A percentile compares a stretch with the other conserved stretches of the same genome.
Conservation (phyloP, 2,797 vertebrate species). For the Sebastiscus tertius region DNA sequence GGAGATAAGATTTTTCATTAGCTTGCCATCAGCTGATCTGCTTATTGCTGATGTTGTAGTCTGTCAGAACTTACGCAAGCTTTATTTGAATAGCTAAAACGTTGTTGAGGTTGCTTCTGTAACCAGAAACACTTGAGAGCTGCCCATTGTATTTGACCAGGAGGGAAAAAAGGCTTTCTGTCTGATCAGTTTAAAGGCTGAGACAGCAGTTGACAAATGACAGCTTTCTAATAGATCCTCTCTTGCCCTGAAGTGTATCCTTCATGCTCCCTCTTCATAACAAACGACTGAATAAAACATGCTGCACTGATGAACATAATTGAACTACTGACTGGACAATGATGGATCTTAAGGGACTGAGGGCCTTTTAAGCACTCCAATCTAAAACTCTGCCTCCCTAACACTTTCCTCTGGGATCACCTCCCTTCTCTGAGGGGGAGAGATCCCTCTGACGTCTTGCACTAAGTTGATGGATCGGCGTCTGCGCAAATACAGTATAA, state of each 20-base stretch:
- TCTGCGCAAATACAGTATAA: conserved; percentile 14
- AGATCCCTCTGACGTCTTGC: conserved; percentile 25
- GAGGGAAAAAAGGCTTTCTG: background rate
- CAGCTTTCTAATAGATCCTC: conserved; percentile 33
- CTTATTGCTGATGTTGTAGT: background rate
- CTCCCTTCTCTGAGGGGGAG: background rate
- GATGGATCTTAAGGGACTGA: conserved; percentile 51
- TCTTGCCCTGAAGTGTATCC: conserved; percentile 26
- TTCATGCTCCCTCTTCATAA: conserved; percentile 45
- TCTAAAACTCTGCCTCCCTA: conserved; percentile 36
- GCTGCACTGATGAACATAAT: conserved; percentile 49
- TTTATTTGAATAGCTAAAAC: background rate
- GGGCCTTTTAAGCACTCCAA: conserved; percentile 56
- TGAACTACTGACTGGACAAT: conserved; percentile 39
- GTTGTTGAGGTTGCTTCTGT: background rate
- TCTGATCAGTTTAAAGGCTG: conserved; percentile 1
- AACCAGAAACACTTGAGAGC: background rate
- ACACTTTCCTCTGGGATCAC: conserved; percentile 40
- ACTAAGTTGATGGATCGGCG: conserved; percentile 23
- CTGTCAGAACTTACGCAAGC: background rate
- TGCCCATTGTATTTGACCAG: background rate
- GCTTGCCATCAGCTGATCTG: background rate
- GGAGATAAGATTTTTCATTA: background rate
- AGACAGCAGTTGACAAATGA: conserved; percentile 20
- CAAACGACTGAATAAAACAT: conserved; percentile 58